Conservation (phyloP, 2,797 vertebrate species). For the Centropyge bicolor region DNA sequence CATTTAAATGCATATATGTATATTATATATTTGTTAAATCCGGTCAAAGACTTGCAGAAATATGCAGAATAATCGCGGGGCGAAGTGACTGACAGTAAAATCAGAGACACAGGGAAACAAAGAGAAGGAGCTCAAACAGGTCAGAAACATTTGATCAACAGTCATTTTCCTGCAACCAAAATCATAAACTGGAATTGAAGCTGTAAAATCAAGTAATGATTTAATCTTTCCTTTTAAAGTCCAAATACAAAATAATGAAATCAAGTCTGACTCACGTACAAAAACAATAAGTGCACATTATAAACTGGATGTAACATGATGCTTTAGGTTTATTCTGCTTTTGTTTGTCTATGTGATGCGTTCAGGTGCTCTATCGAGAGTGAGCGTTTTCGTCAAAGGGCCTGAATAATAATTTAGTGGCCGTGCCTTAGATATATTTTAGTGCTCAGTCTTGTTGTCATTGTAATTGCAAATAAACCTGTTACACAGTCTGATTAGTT, state of each 20-base stretch:
- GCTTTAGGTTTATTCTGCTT: background rate
- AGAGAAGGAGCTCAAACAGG: background rate
- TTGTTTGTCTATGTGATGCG: slow-evolving; percentile 1
- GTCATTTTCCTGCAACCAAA: background rate
- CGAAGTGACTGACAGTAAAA: background rate
- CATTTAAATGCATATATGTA: background rate
- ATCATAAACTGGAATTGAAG: background rate
- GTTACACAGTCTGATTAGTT: background rate
- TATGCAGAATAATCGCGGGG: background rate
- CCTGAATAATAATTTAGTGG: background rate
- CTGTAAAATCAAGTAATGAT: background rate
- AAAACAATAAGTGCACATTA: background rate
- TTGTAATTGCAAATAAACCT: background rate
- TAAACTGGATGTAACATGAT: background rate
- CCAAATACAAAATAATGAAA: background rate
- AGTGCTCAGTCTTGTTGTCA: background rate
- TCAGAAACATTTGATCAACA: background rate
- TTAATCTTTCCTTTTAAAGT: slow-evolving; percentile 2
- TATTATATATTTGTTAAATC: background rate
- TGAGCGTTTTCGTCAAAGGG: background rate
- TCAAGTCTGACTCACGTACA: background rate
- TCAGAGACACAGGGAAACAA: background rate
- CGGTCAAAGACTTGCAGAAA: background rate
- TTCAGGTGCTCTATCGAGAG: slow-evolving; percentile 4
- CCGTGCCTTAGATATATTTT: background rate